Base-by-base conservation (phyloP, 2,797 vertebrate species). In the Nyctibius grandis region DNA sequence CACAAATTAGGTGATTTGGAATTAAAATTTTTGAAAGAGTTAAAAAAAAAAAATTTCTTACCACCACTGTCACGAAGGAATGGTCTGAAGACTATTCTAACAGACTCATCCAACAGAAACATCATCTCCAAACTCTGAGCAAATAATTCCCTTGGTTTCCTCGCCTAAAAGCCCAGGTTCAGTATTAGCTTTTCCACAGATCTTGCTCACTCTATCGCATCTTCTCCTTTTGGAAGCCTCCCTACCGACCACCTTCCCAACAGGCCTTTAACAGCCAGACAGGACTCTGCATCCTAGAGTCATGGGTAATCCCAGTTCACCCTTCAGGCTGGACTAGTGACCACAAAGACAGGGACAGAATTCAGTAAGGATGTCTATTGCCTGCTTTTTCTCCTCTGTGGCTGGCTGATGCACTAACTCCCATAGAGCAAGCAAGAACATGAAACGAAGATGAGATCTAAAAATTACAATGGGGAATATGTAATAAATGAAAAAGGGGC, bases 231-330 rank as follows among this genome's bases (percentile, higher is more conserved):
- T 25, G 23, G 50, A 61, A 74, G 54, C 26, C 33, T 74, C 29
- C 18, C n/a, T 38, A 17, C 18, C 2, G 8, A 18, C 8, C n/a
- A 22, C 50, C 21, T 23, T 45, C 18, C 44, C 28, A 31, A n/a
- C 2, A 13, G 29, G 13, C n/a, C 68, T 79, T 45, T 47, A 57
- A 67, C 36, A 68, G 25, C 23, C 7, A 10, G 61, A 40, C 48
- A 40, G 31, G 33, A 36, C 36, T 56, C 60, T 40, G 31, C 13
- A 31, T n/a, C 22, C 36, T 51, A 51, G 26, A 36, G 22, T 28
- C 44, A 69, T 0, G 0, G 8, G 20, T 18, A 68, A 79, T n/a
- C 12, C 25, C 21, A 45, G 11, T 5, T 59, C 26, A n/a, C 18
- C 38, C 51, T 76, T 56, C 44, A 31, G 38, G 45, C 68, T 79